Conservation (phyloP, 2,797 vertebrate species). For the Anabas testudineus region DNA sequence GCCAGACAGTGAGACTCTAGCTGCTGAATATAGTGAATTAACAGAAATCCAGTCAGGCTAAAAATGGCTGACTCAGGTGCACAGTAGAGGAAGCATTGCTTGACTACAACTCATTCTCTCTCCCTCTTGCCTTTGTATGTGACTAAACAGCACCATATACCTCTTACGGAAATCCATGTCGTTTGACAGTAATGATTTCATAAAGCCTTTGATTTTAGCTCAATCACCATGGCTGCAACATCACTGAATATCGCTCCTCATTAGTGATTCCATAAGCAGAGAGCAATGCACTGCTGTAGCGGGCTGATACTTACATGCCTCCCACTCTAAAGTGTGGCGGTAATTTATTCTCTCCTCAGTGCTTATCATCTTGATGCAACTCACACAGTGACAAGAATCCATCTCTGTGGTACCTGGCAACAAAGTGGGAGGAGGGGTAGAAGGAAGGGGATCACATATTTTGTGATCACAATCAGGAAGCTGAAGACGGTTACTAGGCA, state of each 20-base stretch:
- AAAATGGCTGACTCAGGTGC: constrained; percentile 78
- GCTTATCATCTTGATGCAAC: constrained; percentile 77
- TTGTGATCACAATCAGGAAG: constrained; percentile 66
- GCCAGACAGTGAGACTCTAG: constrained; percentile 38
- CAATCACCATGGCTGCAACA: constrained; percentile 65
- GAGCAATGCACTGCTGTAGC: constrained; percentile 66
- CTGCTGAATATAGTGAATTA: constrained; percentile 62
- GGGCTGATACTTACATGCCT: constrained; percentile 75
- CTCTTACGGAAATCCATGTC: constrained; percentile 57
- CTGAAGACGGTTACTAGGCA: constrained; percentile 68
- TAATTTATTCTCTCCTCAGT: constrained; percentile 79
- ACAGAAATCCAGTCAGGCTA: constrained; percentile 58
- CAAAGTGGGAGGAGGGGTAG: constrained; percentile 65
- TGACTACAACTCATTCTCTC: constrained; percentile 6
- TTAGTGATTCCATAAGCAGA: constrained; percentile 75
- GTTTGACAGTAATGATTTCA: constrained; percentile 75
- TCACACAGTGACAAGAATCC: constrained; percentile 78
- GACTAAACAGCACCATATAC: constrained; percentile 60
- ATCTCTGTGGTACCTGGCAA: constrained; percentile 77
- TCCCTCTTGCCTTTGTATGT: constrained; percentile 30
- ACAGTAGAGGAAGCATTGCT: constrained; percentile 29
- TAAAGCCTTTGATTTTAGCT: constrained; percentile 74
- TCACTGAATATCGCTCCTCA: constrained; percentile 65
- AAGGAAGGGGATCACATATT: constrained; percentile 54
- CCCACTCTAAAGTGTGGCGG: constrained; percentile 72